phyloP scores from a whole-genome alignment of 2,797 vertebrate genomes.

The Ctenosaura bakeri region DNA sequence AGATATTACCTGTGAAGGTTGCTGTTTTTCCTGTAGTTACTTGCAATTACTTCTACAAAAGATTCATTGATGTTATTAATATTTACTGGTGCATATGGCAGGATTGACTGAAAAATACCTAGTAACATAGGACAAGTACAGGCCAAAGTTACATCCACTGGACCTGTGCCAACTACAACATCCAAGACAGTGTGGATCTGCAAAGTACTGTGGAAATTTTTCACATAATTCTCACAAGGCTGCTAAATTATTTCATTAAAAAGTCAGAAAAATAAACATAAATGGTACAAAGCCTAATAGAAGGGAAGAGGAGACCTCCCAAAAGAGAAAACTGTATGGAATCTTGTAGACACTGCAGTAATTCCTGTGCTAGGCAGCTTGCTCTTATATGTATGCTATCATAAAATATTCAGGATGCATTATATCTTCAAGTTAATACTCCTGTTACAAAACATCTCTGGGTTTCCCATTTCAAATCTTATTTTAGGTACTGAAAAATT shows the following conservation, averaged over 20 bases:
- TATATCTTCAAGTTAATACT: constrained; percentile 1
- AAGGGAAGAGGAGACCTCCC: constrained; percentile 5
- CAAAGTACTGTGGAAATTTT: too few relatives aligned
- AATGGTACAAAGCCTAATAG: background rate
- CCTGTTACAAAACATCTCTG: constrained; percentile 1
- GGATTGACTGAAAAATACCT: background rate
- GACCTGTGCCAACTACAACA: too few relatives aligned
- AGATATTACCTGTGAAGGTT: background rate
- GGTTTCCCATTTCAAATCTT: background rate
- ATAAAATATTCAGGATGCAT: background rate
- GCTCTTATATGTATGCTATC: background rate
- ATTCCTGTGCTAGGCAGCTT: constrained; percentile 20
- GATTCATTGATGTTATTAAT: background rate
- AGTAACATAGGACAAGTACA: background rate
- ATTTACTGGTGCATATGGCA: background rate
- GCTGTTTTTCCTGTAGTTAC: background rate
- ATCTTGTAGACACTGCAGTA: constrained; percentile 35
- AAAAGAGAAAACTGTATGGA: constrained; percentile 25
- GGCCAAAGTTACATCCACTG: too few relatives aligned
- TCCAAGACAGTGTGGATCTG: too few relatives aligned
- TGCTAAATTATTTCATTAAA: background rate
- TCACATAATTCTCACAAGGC: too few relatives aligned
- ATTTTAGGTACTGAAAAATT: constrained; percentile 24
- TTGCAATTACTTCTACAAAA: constrained; percentile 6
- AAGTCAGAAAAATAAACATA: background rate